Base-by-base conservation (phyloP, 2,113 vertebrate species). In the Ptychochromis oligacanthus region DNA sequence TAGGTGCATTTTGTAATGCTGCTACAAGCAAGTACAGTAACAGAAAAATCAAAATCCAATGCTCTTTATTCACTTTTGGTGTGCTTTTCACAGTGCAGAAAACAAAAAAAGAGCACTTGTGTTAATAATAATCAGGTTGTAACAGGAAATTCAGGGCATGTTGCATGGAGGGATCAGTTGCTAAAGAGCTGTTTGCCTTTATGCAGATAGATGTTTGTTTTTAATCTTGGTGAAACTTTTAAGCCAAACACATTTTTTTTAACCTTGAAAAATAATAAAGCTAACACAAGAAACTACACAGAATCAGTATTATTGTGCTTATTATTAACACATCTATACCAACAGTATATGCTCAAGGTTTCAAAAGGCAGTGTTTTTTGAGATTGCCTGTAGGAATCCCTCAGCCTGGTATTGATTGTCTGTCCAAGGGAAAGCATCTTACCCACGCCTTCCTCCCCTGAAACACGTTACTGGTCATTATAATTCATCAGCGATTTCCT, bases 401-500 rank as follows among this genome's bases (percentile, higher is more conserved):
- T 93, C 88, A 79, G 75, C 85, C 93, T 61, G 20, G 55, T 90
- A 95, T 95, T 80, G 91, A 93, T 94, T 82, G 64, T 77, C 83
- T 87, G 84, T 92, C 90, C 49, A 43, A 82, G 76, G 56, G 57
- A 85, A 92, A 89, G 83, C 88, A 85, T 79, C 82, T 91, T 87
- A 91, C 90, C 88, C 82, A 72, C 56, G 81, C 14, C 9, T 70
- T 43, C 87, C 93, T 96, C 95, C 90, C 89, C 70, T 49, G 90
- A 92, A 91, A 94, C 84, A 76, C 60, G 82, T 96, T 95, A 90
- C 49, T 84, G 46, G 92, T 87, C 92, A 93, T 95, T 92, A 95
- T 92, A 7, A 60, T 94, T 94, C 89, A 95, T 96, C 92, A 95
- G 82, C 72, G 77, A 94, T 94, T 93, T 93, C 90, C 88, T 76